Base-by-base conservation (phyloP, 2,113 vertebrate species). In the Bos indicus region DNA sequence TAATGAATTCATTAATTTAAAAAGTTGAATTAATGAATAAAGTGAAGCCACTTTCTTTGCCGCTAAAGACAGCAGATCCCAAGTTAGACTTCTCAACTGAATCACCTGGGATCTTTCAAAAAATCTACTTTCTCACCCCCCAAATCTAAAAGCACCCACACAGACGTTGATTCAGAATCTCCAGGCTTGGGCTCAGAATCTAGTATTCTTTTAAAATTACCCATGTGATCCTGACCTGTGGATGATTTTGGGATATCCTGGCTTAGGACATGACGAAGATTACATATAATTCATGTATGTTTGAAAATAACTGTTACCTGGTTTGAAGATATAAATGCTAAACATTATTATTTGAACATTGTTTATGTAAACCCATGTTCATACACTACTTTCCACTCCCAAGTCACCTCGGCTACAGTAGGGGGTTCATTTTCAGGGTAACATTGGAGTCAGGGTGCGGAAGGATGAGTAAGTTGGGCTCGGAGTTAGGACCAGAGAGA, bases 1-100 rank as follows among this genome's bases (percentile, higher is more conserved):
- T 85, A 92, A 94, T 74, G 60, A 83, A 28, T 82, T 36, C 64
- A 36, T 71, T 36, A 71, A 23, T 23, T 71, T 36, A 23, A 71
- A 71, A 36, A 71, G 64, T 16, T 96, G 93, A 95, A 77, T 88
- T 77, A 90, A 94, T 57, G 28, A 86, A 28, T 78, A 95, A 78
- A 96, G 81, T 23, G 57, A 97, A 95, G 64, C 43, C 82, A 74
- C 30, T 94, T 88, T 93, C 7, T 95, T 71, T 67, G 52, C 62
- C 10, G 77, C 67, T 64, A 57, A 86, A 89, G 82, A 91, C 13
- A 80, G 56, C 28, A 52, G 25, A 74, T 46, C 7, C 60, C 46
- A 57, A 91, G 87, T 28, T 21, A 67, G 90, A 21, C 25, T 82
- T 23, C 56, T 88, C 60, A 43, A 10, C 25, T 6, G 82, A 93